A percentile compares a stretch with the other conserved stretches of the same genome.
Conservation (phyloP, 2,888 invertebrate species). For the Callimorpha dominula region DNA sequence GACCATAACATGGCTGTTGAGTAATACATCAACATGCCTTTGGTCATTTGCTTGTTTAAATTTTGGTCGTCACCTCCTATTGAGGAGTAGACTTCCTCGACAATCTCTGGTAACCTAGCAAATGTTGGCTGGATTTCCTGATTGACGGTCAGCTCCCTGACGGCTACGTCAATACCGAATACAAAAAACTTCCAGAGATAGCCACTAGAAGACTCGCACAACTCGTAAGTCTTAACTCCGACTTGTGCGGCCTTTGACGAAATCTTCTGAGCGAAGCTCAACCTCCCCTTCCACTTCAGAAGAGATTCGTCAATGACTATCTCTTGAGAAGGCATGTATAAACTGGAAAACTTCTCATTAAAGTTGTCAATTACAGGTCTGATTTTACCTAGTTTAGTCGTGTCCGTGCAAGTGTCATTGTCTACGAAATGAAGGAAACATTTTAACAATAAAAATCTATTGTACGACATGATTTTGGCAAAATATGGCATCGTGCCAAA, state of each 20-base stretch:
- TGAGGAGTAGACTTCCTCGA: too few relatives aligned
- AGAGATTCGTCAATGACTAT: constrained; percentile 10
- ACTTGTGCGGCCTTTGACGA: neutral
- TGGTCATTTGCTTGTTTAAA: constrained; percentile 13
- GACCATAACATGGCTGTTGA: neutral
- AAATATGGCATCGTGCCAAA: constrained; percentile 22
- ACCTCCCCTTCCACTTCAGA: neutral
- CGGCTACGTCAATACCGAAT: too few relatives aligned
- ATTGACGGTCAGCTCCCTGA: too few relatives aligned
- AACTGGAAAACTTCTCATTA: neutral
- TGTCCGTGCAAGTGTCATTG: neutral
- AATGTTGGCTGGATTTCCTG: too few relatives aligned
- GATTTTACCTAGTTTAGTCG: neutral
- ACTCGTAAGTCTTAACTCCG: constrained; percentile 1
- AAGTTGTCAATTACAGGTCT: neutral
- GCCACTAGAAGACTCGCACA: constrained; percentile 3
- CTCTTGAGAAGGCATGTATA: neutral
- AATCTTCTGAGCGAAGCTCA: constrained; percentile 6
- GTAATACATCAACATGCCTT: constrained; percentile 10
- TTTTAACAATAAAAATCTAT: constrained; percentile 17
- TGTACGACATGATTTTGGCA: constrained; percentile 11
- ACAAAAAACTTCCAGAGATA: constrained; percentile 8
- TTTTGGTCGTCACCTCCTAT: neutral
- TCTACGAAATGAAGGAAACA: constrained; percentile 6
- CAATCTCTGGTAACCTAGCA: too few relatives aligned